These are phyloP conservation scores for Flexamia atlantica DNA, from an alignment of 2,888 invertebrate species.

Conservation along the genomic window DNA sequence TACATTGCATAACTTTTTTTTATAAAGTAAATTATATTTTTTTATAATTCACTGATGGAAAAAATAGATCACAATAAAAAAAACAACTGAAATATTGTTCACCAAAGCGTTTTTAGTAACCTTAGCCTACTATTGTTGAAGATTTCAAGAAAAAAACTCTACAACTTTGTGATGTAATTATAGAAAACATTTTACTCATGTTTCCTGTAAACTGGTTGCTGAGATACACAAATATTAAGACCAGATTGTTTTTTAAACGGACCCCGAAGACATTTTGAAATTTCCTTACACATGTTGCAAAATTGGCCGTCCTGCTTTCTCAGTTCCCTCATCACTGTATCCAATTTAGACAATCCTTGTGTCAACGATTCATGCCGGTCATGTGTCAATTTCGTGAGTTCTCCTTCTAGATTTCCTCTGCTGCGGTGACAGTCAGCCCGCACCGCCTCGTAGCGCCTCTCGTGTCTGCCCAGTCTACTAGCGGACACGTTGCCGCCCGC, in stretches of 20 bases:
- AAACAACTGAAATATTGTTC: too few relatives aligned
- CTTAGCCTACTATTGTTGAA: too few relatives aligned
- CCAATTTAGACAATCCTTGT: background rate
- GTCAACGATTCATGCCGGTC: background rate
- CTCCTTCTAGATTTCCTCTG: background rate
- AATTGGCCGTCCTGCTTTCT: background rate
- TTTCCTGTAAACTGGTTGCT: background rate
- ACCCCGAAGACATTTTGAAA: background rate
- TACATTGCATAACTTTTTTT: too few relatives aligned
- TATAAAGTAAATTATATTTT: too few relatives aligned
- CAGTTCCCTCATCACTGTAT: background rate
- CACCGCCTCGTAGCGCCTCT: background rate
- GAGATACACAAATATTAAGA: background rate
- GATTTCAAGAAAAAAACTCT: too few relatives aligned
- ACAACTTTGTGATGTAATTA: too few relatives aligned
- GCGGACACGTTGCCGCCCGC: background rate
- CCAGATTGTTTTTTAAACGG: conserved; percentile 3
- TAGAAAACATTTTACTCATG: background rate
- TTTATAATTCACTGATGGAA: too few relatives aligned
- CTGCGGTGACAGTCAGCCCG: background rate
- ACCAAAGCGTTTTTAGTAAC: too few relatives aligned
- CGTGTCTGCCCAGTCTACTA: background rate
- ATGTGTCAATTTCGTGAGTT: background rate
- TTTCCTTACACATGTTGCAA: background rate
- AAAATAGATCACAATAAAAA: too few relatives aligned